phyloP scores from a whole-genome alignment of 2,888 invertebrate species.

The Catocala nupta region DNA sequence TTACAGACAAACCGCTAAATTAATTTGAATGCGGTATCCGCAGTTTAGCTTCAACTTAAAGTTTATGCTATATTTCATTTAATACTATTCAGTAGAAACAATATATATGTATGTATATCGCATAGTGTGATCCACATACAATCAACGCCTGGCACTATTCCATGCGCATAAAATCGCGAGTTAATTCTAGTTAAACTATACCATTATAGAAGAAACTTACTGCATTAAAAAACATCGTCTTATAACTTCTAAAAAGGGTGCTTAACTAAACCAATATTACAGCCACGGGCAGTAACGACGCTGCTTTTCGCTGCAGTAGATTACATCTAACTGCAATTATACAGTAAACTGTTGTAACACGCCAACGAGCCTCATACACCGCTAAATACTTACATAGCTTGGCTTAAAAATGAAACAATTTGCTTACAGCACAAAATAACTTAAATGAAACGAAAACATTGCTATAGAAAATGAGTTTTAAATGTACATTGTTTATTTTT shows the following conservation, averaged over 20 bases:
- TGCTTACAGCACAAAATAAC: constrained; percentile 12
- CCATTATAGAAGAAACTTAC: neutral
- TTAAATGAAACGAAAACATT: constrained; percentile 38
- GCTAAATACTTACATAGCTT: constrained; percentile 37
- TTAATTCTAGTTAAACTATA: too few relatives aligned
- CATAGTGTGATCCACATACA: too few relatives aligned
- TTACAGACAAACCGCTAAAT: too few relatives aligned
- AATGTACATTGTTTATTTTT: constrained; percentile 21
- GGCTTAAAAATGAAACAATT: constrained; percentile 44
- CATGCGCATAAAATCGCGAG: too few relatives aligned
- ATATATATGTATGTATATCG: too few relatives aligned
- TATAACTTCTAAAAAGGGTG: neutral
- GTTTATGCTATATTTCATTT: too few relatives aligned
- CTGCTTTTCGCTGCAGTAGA: constrained; percentile 14
- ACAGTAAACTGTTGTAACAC: neutral
- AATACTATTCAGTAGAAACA: too few relatives aligned
- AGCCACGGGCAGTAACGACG: constrained; percentile 13
- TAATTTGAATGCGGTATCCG: too few relatives aligned
- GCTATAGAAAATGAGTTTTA: constrained; percentile 16
- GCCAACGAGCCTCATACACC: constrained; percentile 43
- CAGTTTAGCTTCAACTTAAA: too few relatives aligned
- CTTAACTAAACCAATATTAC: neutral
- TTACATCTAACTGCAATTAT: constrained; percentile 4
- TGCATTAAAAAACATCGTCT: neutral
- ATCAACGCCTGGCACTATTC: too few relatives aligned